Evolutionary conservation across 23 tunicate genomes (phyloP), one percentile per base, ranked within the genome.

Genomic region (Clavelina lepadiformis): DNA sequence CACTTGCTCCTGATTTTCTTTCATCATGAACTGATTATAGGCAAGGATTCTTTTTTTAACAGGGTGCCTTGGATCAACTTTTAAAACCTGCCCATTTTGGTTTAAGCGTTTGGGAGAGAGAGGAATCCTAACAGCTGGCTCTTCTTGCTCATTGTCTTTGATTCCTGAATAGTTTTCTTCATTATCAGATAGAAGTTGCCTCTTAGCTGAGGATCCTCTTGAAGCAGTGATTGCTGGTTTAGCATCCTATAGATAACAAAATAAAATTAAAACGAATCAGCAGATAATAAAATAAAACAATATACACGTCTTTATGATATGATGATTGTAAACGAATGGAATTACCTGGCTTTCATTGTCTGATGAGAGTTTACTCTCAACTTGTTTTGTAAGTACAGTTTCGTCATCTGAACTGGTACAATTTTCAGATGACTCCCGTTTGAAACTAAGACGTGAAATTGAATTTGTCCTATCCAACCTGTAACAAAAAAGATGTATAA

Each of bases 11-110:
- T 78, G 65, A 8, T 56, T 67, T 73, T 73, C 70, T 22, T 63
- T 65, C 63, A 71, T 55, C 13, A 86, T 46, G 58, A 82, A n/a
- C 51, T 86, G 70, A 70, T 72, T 86, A 64, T 86, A 86, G 3
- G 95, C 95, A 7, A 86, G 68, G 28, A 86, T 86, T 63, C 95
- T 56, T 35, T 86, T 86, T 37, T 86, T 86, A 38, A 86, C 58
- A 1, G 95, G 95, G 23, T 86, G 95, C 26, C 95, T 47, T n/a
- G 95, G 79, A 54, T 76, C 78, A 26, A 64, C 26, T 58, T 59
- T 68, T 1, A 58, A 28, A 23, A 68, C 69, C 44, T 76, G 73
- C 3, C 71, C 82, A 49, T 67, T 68, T 45, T 78, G 84, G 35
- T 78, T 67, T 19, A 78, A 38, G 20, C 75, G 70, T 31, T 78